Conservation (phyloP, 2,113 vertebrate genomes). For the Pseudolaguvia tuberculata region DNA sequence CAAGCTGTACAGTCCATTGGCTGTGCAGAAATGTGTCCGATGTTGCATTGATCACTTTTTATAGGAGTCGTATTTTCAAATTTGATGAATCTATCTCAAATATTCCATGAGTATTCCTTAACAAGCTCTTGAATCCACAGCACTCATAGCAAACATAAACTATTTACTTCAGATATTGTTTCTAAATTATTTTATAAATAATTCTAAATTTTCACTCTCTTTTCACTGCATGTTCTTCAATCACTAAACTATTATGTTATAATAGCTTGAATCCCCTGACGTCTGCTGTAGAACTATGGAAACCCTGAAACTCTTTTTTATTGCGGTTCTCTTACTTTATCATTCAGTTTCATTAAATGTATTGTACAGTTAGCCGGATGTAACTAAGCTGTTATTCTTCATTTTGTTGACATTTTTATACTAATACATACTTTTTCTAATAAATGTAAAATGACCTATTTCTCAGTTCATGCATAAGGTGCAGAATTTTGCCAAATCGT, state of each 20-base stretch:
- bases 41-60: too few species aligned
- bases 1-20: not conserved
- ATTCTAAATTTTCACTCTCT: too few species aligned
- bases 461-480: not conserved
- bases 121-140: not conserved
- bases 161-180: not conserved
- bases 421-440: not conserved
- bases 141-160: not conserved
- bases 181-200: too few species aligned
- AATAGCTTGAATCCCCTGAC: not conserved
- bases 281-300: not conserved
- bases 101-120: not conserved
- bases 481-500: too few species aligned
- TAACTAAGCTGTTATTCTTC: not conserved
- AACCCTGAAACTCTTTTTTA: not conserved
- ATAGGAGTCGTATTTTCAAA: too few species aligned
- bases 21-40: too few species aligned
- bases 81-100: too few species aligned
- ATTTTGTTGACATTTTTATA: not conserved
- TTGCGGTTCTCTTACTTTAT: not conserved
- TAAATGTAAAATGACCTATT: not conserved
- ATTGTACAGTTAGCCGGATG: too few species aligned
- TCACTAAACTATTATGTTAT: not conserved
- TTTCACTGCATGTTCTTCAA: not conserved
- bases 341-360: too few species aligned